Evolutionary conservation across 2,888 invertebrate genomes (phyloP).

Genomic region (Mactromeris polynyma): DNA sequence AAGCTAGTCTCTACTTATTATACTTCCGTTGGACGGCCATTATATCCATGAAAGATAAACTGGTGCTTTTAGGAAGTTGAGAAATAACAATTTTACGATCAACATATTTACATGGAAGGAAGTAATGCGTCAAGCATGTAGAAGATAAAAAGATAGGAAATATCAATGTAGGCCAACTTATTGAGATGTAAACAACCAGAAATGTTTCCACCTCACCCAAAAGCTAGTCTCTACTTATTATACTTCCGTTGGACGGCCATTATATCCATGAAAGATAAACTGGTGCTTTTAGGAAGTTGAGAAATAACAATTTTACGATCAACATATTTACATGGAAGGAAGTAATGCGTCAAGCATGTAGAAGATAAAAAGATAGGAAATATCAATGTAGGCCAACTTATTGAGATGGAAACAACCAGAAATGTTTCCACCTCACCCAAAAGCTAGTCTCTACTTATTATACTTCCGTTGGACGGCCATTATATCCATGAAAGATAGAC

Average conservation of each 20-base stretch:
- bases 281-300: slow-evolving; percentile 63
- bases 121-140: too few relatives aligned
- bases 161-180: slow-evolving; percentile 44
- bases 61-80: slow-evolving; percentile 61
- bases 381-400: slow-evolving; percentile 53
- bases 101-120: too few relatives aligned
- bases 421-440: slow-evolving; percentile 60
- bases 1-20: slow-evolving; percentile 40
- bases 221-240: slow-evolving; percentile 37
- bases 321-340: too few relatives aligned
- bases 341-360: too few relatives aligned
- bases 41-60: neutral
- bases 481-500: neutral
- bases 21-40: slow-evolving; percentile 64
- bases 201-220: slow-evolving; percentile 49
- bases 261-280: slow-evolving; percentile 14
- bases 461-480: slow-evolving; percentile 60
- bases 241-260: slow-evolving; percentile 61
- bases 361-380: too few relatives aligned
- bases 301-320: too few relatives aligned
- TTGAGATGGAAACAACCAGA: slow-evolving; percentile 50
- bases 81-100: too few relatives aligned
- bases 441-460: slow-evolving; percentile 35
- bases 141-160: neutral
- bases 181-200: slow-evolving; percentile 52